Base-by-base conservation (phyloP, 2,113 vertebrate species). In the Salvator merianae region DNA sequence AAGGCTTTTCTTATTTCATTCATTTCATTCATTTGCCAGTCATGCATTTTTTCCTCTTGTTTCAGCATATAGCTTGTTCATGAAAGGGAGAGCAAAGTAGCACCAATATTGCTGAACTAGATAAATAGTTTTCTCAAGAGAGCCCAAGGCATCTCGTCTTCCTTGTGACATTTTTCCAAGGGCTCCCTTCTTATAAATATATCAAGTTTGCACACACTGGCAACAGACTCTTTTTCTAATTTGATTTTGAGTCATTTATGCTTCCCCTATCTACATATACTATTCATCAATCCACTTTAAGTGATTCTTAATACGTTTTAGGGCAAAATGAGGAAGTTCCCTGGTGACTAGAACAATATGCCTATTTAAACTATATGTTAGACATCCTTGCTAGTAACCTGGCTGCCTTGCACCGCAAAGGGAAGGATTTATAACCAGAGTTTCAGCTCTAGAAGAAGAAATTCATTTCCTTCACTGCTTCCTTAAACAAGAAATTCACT, bases 331-430 rank as follows among this genome's bases (percentile, higher is more conserved):
- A 86, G 88, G 83, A 82, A 87, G 62, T 34, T 62, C 83, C n/a
- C 65, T 72, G 36, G 76, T 63, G 75, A 13, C 36, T 32, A 70
- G 50, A 77, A 77, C 63, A 84, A 77, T 59, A 34, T 3, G n/a
- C 65, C 47, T n/a, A 78, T 71, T 78, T 65, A 74, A 82, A 65
- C 36, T 22, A 32, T 30, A 34, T 36, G 53, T 10, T 70, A 78
- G 74, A 62, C 47, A 72, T 70, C 36, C 34, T 79, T 79, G 5
- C 47, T 38, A 62, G 74, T 86, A 84, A 90, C 88, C 81, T 83
- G 86, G 88, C 91, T 87, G 90, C 70, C 86, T 87, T 89, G 79
- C 84, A 90, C 83, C 83, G 88, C 90, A 93, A 89, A 91, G 84
- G 71, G 4, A 81, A 84, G 24, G 82, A 84, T 82, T 81, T 81